phyloP scores from a whole-genome alignment of 2,888 invertebrate species.

The Synergus gifuensis region DNA sequence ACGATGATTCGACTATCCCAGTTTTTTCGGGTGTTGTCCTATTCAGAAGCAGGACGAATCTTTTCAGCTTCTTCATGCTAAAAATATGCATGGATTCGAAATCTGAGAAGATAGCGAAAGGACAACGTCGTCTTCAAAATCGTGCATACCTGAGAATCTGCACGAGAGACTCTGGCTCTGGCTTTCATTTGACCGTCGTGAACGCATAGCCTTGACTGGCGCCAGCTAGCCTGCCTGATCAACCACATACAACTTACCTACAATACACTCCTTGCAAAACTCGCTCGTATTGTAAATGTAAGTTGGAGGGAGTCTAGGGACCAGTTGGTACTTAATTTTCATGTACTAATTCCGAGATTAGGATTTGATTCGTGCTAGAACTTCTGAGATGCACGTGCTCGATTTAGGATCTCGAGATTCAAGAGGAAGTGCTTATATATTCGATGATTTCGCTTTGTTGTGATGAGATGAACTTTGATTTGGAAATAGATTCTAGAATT shows the following conservation, averaged over 20 bases:
- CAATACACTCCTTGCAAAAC: constrained; percentile 11
- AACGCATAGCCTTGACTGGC: constrained; percentile 70
- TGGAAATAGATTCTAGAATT: neutral
- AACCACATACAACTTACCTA: constrained; percentile 33
- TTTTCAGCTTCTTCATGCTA: neutral
- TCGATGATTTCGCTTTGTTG: neutral
- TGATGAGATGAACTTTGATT: neutral
- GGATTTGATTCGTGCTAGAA: neutral
- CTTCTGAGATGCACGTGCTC: neutral
- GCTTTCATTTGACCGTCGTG: constrained; percentile 51
- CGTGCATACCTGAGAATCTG: constrained; percentile 35
- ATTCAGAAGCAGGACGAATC: neutral
- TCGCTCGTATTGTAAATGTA: constrained; percentile 19
- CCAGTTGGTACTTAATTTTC: constrained; percentile 13
- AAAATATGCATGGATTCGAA: constrained; percentile 4
- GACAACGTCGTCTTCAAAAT: constrained; percentile 30
- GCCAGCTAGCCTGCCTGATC: constrained; percentile 62
- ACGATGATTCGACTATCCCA: constrained; percentile 36
- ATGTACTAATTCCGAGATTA: neutral
- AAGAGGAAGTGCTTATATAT: neutral
- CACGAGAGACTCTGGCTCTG: constrained; percentile 14
- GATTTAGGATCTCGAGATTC: neutral
- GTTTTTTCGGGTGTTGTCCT: constrained; percentile 9
- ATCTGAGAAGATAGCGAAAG: constrained; percentile 31
- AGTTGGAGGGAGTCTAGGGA: constrained; percentile 7